Evolutionary conservation across 2,797 vertebrate genomes (phyloP), one percentile per base, ranked within the genome.

Genomic region (Anguilla obscura): DNA sequence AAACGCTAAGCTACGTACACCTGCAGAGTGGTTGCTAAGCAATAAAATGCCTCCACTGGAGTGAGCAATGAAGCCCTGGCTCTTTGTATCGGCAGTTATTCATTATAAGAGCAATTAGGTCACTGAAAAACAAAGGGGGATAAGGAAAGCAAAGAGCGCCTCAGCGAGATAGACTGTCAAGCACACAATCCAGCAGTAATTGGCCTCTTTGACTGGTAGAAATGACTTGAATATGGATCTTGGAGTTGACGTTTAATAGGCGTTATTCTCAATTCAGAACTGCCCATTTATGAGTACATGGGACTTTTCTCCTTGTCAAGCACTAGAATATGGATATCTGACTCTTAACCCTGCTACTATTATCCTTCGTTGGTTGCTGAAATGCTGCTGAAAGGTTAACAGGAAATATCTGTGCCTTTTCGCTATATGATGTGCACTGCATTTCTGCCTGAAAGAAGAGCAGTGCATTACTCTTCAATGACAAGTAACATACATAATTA

Each of bases 41-140:
- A 24, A 87, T 87, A n/a, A 83, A 66, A 83, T 45, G 5, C 40
- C 54, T 63, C 56, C 4, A 16, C 79, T 76, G 45, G 56, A 40
- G 86, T 87, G 21, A 66, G 76, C 58, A 87, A 80, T 56, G 56
- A 87, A 87, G 86, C 86, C 12, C 33, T 63, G 40, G 24, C 86
- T 58, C 74, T 79, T 79, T 79, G 74, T 79, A 79, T 79, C 7
- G 74, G 18, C 74, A 79, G 16, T 82, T 82, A 60, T 83, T 87
- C 58, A 87, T 63, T 87, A 82, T 79, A 52, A 66, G 79, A 30
- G 36, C 86, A 87, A 87, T 87, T 83, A 87, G 76, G 40, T 8
- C 33, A 16, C 30, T 6, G 14, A 16, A 30, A 82, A 83, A 79
- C 40, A 83, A 66, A 60, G 36, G 27, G 24, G 86, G 58, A 50